Evolutionary conservation across 2,888 invertebrate species (phyloP), one percentile per base, ranked within the genome.

Genomic region (Latrodectus hesperus): DNA sequence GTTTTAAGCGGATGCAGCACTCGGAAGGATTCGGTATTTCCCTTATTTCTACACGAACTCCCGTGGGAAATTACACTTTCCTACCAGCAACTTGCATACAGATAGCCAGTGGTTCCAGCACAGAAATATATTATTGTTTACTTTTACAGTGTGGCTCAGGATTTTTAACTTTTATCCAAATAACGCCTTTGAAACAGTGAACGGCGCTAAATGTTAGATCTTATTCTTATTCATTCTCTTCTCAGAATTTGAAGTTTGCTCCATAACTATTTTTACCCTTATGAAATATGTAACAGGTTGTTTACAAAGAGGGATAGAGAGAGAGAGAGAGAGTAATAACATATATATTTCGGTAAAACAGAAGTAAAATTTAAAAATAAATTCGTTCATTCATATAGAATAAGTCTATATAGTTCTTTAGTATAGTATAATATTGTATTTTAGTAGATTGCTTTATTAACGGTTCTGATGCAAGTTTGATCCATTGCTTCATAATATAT

Each of bases 211-310:
- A 84, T 77, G 84, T 73, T 84, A n/a, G 53, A 55, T 53, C 67
- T 73, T 84, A 84, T 84, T 84, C 72, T 84, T 84, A 84, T 84
- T 72, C 77, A 78, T 84, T 78, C 77, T 67, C 72, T 72, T 12
- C 17, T 16, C 81, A n/a, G 17, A 71, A 55, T 81, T 73, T 67
- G 71, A 53, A 74, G 60, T 68, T 26, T 67, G n/a, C 53, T 67
- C 26, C 51, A 53, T 78, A 78, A 84, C 77, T 77, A 84, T 77
- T 53, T 73, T 55, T 38, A 52, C 72, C 78, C 76, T 84, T 84
- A 84, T 84, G 78, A 78, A 84, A 84, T 84, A 84, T 84, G 84
- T 77, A 84, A 84, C 78, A 78, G 84, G 71, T 84, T 77, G 77
- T 78, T 72, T 84, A 65, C 76, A 70, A 53, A 51, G 76, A 12